phyloP scores from a whole-genome alignment of 2,797 vertebrate species.

The Microhierax caerulescens region DNA sequence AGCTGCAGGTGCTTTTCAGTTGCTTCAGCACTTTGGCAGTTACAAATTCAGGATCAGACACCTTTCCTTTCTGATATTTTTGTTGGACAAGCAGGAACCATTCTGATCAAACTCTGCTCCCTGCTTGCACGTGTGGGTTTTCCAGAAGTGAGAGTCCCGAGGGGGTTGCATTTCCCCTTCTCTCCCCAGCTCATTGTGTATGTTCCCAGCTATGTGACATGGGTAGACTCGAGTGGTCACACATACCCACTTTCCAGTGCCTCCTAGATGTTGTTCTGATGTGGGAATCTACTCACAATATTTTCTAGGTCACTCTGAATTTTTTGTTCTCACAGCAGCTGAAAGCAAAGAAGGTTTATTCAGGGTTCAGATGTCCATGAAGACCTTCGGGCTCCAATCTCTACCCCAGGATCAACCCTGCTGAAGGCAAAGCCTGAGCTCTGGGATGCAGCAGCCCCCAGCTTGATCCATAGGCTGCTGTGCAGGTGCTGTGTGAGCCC shows the following conservation, averaged over 20 bases:
- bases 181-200: fast-evolving
- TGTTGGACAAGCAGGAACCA: not conserved
- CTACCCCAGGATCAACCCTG: not conserved
- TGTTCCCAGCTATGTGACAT: not conserved
- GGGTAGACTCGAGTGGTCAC: not conserved
- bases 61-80: not conserved
- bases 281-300: not conserved
- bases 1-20: not conserved
- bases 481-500: not conserved
- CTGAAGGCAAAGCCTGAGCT: not conserved
- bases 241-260: not conserved
- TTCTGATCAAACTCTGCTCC: not conserved
- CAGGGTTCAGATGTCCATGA: not conserved
- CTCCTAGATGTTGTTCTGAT: not conserved
- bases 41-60: not conserved
- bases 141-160: not conserved
- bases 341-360: not conserved
- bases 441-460: not conserved
- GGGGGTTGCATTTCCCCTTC: not conserved
- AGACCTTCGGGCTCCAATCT: not conserved
- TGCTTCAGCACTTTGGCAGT: not conserved
- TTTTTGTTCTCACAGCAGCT: not conserved
- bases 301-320: not conserved
- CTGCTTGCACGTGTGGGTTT: not conserved
- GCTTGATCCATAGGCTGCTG: not conserved